Evolutionary conservation across 2,113 vertebrate species (phyloP).

Genomic region (Muscicapa adusta): DNA sequence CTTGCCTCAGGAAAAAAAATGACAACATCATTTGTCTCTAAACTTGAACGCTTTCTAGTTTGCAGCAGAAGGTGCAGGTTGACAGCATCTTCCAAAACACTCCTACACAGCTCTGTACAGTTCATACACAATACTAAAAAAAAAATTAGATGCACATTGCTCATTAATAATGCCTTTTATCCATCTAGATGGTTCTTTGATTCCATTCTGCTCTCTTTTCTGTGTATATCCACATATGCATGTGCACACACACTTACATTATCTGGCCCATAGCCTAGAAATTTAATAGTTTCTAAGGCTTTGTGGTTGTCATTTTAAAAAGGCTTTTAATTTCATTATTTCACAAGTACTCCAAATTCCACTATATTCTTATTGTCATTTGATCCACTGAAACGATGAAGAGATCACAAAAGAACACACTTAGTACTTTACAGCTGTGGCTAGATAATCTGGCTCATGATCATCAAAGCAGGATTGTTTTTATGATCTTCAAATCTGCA

Average conservation of each 20-base stretch:
- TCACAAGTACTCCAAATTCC: conserved; percentile 30
- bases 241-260: not conserved
- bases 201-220: not conserved
- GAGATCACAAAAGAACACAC: conserved; percentile 36
- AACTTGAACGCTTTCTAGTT: not conserved
- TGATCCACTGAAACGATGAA: conserved; percentile 37
- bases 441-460: conserved; percentile 54
- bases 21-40: not conserved
- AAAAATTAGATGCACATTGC: not conserved
- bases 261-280: not conserved
- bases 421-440: conserved; percentile 21
- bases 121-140: not conserved
- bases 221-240: not conserved
- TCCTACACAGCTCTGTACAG: not conserved
- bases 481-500: conserved; percentile 61
- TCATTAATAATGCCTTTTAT: not conserved
- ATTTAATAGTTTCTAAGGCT: not conserved
- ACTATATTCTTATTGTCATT: conserved; percentile 23
- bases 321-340: conserved; percentile 41
- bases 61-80: not conserved
- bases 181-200: not conserved
- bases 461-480: conserved; percentile 61
- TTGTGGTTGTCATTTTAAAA: not conserved
- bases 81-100: not conserved
- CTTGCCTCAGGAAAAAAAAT: not conserved